Conservation (phyloP, 2,888 invertebrate genomes). For the Iselma pallidipennis region DNA sequence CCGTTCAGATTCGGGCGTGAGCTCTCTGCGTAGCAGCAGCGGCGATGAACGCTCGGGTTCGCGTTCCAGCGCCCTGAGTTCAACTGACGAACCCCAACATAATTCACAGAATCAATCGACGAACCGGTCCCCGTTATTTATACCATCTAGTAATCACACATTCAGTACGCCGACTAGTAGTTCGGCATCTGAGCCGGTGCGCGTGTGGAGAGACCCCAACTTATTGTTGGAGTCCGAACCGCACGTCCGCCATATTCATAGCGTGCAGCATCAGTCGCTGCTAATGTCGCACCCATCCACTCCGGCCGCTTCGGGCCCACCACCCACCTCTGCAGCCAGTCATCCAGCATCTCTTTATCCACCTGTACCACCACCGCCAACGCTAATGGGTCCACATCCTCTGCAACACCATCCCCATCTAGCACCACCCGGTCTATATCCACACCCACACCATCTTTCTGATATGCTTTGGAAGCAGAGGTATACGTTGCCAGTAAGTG, state of each 20-base stretch:
- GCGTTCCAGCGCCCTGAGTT: slow-evolving; percentile 74
- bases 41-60: slow-evolving; percentile 78
- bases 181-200: slow-evolving; percentile 45
- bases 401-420: slow-evolving; percentile 47
- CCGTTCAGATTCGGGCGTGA: slow-evolving; percentile 64
- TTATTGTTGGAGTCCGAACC: slow-evolving; percentile 58
- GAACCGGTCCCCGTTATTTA: slow-evolving; percentile 48
- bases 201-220: slow-evolving; percentile 64
- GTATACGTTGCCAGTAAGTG: slow-evolving; percentile 59
- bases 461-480: slow-evolving; percentile 67
- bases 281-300: slow-evolving; percentile 63
- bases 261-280: slow-evolving; percentile 64
- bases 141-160: slow-evolving; percentile 34
- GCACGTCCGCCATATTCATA: slow-evolving; percentile 64
- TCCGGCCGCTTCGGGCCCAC: slow-evolving; percentile 46
- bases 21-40: slow-evolving; percentile 69
- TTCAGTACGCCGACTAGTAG: slow-evolving; percentile 8
- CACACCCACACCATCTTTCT: slow-evolving; percentile 50
- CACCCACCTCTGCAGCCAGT: slow-evolving; percentile 49
- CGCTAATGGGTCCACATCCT: slow-evolving; percentile 49
- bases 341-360: slow-evolving; percentile 44
- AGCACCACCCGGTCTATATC: slow-evolving; percentile 40
- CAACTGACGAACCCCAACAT: slow-evolving; percentile 67
- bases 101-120: slow-evolving; percentile 31
- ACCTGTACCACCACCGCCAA: slow-evolving; percentile 55